Evolutionary conservation across 2,797 vertebrate genomes (phyloP).

Genomic region (Chaunax sp.): DNA sequence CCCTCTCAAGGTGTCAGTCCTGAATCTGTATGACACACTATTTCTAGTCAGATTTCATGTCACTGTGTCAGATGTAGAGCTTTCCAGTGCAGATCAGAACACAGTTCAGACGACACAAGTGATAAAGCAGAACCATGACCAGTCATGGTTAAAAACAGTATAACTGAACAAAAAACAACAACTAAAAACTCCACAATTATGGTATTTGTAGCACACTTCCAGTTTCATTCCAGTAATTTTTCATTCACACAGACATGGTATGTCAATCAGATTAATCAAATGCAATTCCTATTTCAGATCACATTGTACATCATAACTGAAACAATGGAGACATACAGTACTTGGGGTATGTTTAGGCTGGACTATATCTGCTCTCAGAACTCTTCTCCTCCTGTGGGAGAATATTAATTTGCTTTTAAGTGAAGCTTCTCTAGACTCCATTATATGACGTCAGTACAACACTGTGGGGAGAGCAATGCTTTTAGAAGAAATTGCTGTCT

Average conservation of each 20-base stretch:
- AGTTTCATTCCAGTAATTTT: background rate
- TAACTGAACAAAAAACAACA: background rate
- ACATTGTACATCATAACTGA: background rate
- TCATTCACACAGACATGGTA: background rate
- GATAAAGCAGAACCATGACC: slow-evolving; percentile 1
- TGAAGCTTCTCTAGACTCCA: slow-evolving; percentile 29
- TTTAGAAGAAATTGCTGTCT: slow-evolving; percentile 49
- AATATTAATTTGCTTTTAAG: slow-evolving; percentile 38
- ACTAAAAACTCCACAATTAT: background rate
- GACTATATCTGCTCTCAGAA: slow-evolving; percentile 10
- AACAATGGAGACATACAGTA: no score
- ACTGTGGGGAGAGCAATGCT: slow-evolving; percentile 37
- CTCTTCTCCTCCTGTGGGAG: slow-evolving; percentile 13
- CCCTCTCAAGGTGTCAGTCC: no score
- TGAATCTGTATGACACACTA: no score
- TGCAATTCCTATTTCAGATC: background rate
- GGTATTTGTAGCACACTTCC: background rate
- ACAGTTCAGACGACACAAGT: no score
- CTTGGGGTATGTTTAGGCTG: background rate
- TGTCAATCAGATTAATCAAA: background rate
- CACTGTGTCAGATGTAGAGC: no score
- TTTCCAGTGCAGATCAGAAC: no score
- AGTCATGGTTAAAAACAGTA: background rate
- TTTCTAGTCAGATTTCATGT: no score
- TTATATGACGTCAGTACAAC: slow-evolving; percentile 28